These are phyloP conservation scores for Schizopygopsis pylzovi DNA, from an alignment of 2,797 vertebrate species.

Conservation along the genomic window DNA sequence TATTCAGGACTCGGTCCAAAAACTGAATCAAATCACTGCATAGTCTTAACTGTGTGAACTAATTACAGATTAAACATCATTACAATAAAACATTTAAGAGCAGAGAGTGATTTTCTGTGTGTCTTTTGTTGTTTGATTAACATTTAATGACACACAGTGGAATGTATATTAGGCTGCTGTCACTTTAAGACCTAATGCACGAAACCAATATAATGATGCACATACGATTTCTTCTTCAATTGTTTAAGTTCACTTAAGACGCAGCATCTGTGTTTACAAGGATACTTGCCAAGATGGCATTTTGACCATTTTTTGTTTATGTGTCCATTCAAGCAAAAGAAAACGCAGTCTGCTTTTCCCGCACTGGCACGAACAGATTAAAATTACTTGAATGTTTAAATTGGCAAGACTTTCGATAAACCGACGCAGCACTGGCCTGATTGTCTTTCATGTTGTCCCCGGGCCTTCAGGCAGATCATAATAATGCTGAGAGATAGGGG, in stretches of 20 bases:
- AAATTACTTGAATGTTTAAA: neutral
- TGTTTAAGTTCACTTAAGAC: neutral
- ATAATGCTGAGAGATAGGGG: neutral
- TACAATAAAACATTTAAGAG: neutral
- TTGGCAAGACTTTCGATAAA: neutral
- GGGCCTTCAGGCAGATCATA: neutral
- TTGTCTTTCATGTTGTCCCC: neutral
- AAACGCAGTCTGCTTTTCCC: neutral
- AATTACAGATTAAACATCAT: neutral
- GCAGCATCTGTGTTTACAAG: neutral
- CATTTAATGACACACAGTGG: neutral
- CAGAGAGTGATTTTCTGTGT: no score
- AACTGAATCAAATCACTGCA: neutral
- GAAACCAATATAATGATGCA: neutral
- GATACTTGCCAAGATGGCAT: neutral
- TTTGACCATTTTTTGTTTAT: neutral
- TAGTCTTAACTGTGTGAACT: neutral
- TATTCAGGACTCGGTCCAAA: neutral
- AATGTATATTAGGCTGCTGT: neutral
- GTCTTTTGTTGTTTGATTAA: neutral
- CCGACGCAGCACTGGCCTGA: neutral
- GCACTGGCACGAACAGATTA: neutral
- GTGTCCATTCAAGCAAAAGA: neutral
- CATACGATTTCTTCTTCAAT: neutral
- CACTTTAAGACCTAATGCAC: neutral